Evolutionary conservation across 2,113 vertebrate species (phyloP), one percentile per base, ranked within the genome.

Genomic region (Riparia riparia): DNA sequence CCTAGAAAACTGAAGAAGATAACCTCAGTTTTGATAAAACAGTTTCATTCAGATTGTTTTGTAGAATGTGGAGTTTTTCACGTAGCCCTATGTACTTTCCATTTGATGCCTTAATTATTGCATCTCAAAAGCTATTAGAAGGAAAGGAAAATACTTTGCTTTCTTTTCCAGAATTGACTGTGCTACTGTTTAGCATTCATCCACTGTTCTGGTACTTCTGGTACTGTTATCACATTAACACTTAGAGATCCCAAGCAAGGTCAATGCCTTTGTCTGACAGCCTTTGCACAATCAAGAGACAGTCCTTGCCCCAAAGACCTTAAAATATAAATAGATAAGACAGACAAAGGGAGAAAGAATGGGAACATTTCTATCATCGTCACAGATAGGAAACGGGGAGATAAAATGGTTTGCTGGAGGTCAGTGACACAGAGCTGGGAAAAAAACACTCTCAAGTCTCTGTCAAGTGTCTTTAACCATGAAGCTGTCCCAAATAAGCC

Each of bases 291-390:
- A 74, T 41, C 79, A 83, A 94, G 90, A 95, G 88, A 57, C 85
- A 92, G 88, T 86, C 95, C 88, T 97, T 93, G 92, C 92, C 95
- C 93, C 79, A 78, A 93, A 97, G 95, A 92, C 87, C 96, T 96
- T 84, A 96, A 94, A 94, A 92, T 95, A 96, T 90, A 97, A 96
- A 97, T 95, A 97, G 96, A 96, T 90, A 95, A 96, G 92, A 71
- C 51, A 95, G 85, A 96, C 93, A 96, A 95, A 88, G 76, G 81
- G 25, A 93, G 92, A 93, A 96, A 92, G 95, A 95, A 96, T 86
- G 25, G 17, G 71, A 96, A 90, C 96, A 93, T 96, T 97, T 97
- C 88, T 95, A 10, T 83, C 76, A 1, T 90, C 42, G 7, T 92
- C 76, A 92, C 74, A 93, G 90, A 91, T 94, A 93, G 90, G 85